These are phyloP conservation scores for Ischnura elegans DNA, from an alignment of 2,888 invertebrate genomes.

Conservation along the genomic window DNA sequence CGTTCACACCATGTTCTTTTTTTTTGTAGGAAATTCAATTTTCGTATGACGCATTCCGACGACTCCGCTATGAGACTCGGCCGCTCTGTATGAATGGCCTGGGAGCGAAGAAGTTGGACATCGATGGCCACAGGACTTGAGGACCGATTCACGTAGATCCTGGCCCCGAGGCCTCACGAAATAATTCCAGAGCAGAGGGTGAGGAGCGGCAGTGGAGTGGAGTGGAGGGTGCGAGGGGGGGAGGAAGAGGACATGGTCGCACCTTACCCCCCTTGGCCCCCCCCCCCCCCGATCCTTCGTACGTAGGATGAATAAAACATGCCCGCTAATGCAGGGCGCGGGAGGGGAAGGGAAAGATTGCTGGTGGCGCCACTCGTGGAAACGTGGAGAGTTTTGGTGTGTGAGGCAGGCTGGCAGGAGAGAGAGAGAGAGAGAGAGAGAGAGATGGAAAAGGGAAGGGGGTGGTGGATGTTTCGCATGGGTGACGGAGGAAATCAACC, in stretches of 20 bases:
- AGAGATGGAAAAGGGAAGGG: neutral
- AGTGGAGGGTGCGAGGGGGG: neutral
- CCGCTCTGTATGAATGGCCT: too few relatives aligned
- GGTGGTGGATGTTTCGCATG: constrained; percentile 24
- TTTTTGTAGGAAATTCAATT: too few relatives aligned
- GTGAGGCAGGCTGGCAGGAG: neutral
- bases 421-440: neutral
- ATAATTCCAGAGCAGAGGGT: neutral
- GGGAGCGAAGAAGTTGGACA: neutral
- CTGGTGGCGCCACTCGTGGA: neutral
- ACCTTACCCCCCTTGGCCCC: neutral
- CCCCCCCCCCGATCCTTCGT: neutral
- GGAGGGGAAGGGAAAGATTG: too few relatives aligned
- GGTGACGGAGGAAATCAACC: constrained; percentile 16
- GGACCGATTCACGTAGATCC: neutral
- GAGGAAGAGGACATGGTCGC: neutral
- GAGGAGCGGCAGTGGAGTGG: too few relatives aligned
- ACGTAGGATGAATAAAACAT: constrained; percentile 61
- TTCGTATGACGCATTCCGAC: too few relatives aligned
- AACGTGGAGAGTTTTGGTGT: too few relatives aligned
- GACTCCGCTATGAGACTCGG: too few relatives aligned
- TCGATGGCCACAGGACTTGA: neutral
- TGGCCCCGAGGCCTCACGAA: neutral
- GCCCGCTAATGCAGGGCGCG: constrained; percentile 20
- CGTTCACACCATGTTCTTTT: too few relatives aligned